phyloP scores from a whole-genome alignment of 2,888 invertebrate genomes.

The Spodoptera exigua region DNA sequence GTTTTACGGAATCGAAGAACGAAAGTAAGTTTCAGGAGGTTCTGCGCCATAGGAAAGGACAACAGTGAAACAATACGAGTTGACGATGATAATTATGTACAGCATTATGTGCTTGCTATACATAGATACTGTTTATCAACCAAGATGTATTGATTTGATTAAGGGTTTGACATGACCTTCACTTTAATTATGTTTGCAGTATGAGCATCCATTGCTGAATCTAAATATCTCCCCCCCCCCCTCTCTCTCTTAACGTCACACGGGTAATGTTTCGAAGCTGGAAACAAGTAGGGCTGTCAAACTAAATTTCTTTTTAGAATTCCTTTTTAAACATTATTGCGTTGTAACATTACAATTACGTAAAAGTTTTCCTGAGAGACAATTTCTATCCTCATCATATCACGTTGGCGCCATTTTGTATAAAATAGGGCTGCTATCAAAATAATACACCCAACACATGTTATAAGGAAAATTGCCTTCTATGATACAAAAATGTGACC shows the following conservation, averaged over 20 bases:
- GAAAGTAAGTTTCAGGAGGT: too few species aligned
- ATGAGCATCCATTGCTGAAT: slow-evolving; percentile 1
- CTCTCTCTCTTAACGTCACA: slow-evolving; percentile 11
- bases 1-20: too few species aligned
- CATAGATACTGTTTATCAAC: too few species aligned
- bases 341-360: too few species aligned
- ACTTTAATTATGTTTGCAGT: not conserved
- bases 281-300: slow-evolving; percentile 37
- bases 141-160: too few species aligned
- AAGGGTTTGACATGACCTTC: too few species aligned
- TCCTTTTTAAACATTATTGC: not conserved
- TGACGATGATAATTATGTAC: too few species aligned
- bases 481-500: slow-evolving; percentile 6
- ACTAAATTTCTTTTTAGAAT: not conserved
- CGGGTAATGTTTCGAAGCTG: slow-evolving; percentile 41
- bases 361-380: too few species aligned
- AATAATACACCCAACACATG: slow-evolving; percentile 20
- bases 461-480: slow-evolving; percentile 24
- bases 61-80: too few species aligned
- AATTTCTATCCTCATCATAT: too few species aligned
- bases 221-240: slow-evolving; percentile 1
- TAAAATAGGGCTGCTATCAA: slow-evolving; percentile 34
- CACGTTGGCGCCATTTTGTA: not conserved
- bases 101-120: too few species aligned
- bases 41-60: too few species aligned